Evolutionary conservation across 2,797 vertebrate genomes (phyloP), one percentile per base, ranked within the genome.

Genomic region (Ctenopoma kingsleyae): DNA sequence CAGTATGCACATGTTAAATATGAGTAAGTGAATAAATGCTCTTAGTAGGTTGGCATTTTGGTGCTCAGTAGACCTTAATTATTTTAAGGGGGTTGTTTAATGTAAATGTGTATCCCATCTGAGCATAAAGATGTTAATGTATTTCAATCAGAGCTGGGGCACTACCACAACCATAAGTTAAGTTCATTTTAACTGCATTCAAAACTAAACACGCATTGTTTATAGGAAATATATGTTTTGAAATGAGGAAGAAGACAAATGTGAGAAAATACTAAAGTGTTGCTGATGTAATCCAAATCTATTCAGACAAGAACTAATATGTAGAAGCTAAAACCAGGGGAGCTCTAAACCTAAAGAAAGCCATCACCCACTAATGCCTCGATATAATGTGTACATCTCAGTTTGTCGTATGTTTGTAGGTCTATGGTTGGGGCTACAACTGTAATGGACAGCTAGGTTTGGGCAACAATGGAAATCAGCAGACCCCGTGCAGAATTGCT

Each of bases 371-470:
- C 17, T 23, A 47, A 4, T n/a, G 41, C 25, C 15, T 23, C 43
- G 22, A 67, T 22, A 25, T 1, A 43, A 3, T 35, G 38, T 70
- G n/a, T 22, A 8, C 27, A 12, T 59, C 25, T 47, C 19, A 35
- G 7, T 61, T 8, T 13, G 13, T 76, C 7, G 7, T 57, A 6
- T 83, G 38, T 76, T 67, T 79, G 36, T 54, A 98, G 98, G 95
- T 98, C 56, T 99, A 97, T 17, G 97, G 96, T n/a, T 99, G 98
- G 98, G 98, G 98, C 36, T 99, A 99, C 89, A 99, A 99, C 67
- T 99, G 98, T 67, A 99, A 99, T 0, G 98, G 98, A 4, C 98
- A 99, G 90, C 95, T 99, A 0, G 98, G 98, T 58, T 87, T 99
- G 76, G 98, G 98, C 58, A 98, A 96, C 91, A 97, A 96, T 1